Evolutionary conservation across 2,113 vertebrate species (phyloP).

Genomic region (Pseudonaja textilis): DNA sequence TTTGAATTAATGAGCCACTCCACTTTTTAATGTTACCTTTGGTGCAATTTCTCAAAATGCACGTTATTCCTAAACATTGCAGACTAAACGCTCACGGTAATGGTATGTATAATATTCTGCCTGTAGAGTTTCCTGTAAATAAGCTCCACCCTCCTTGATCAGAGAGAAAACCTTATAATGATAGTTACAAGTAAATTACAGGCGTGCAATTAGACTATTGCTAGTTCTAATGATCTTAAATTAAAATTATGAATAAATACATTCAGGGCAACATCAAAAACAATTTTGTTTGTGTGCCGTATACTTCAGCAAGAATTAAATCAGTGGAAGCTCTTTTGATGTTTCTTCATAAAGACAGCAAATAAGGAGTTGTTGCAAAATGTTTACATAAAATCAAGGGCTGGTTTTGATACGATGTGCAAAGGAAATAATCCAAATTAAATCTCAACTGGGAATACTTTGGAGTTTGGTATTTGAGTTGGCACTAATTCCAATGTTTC

Average conservation of each 20-base stretch:
- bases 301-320: neutral
- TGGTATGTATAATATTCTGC: neutral
- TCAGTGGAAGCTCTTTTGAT: slow-evolving; percentile 18
- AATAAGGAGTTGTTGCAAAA: neutral
- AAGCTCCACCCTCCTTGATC: neutral
- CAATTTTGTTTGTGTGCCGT: neutral
- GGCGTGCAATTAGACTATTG: slow-evolving; percentile 6
- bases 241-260: slow-evolving; percentile 28
- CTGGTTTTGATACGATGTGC: neutral
- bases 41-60: neutral
- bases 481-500: neutral
- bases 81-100: neutral
- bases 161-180: slow-evolving; percentile 20
- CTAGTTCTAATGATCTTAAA: slow-evolving; percentile 18
- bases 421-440: too few relatives aligned
- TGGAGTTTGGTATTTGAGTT: neutral
- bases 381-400: neutral
- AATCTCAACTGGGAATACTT: neutral
- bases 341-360: neutral
- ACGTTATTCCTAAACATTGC: neutral
- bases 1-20: neutral
- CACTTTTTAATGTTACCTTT: neutral
- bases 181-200: slow-evolving; percentile 37
- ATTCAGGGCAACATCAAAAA: slow-evolving; percentile 25
- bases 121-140: neutral